Base-by-base conservation (phyloP, 2,888 invertebrate species). In the Eilema griseolum region DNA sequence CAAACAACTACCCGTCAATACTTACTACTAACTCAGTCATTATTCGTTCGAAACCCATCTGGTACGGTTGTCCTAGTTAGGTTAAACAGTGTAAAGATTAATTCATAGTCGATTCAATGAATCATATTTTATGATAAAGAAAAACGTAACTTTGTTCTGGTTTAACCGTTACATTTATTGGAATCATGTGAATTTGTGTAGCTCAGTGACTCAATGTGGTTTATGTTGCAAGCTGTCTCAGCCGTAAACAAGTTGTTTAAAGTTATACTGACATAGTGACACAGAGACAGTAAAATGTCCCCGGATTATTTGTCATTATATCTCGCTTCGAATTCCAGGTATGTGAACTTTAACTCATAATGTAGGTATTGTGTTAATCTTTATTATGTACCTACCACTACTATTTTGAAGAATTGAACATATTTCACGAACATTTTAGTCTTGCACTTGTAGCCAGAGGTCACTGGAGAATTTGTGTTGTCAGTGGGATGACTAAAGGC, bases 181-280 rank as follows among this genome's bases (percentile, higher is more conserved):
- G 24, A 24, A 57, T 59, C 26, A 26, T 24, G 57, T 59, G 57
- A 26, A 59, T 24, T 59, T 59, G 59, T 59, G 59, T 59, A 28
- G 7, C 59, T 28, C n/a, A n/a, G 61, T 61, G 61, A 61, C 3
- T 61, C 61, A 61, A 33, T 61, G 61, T 33, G 61, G 61, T 61
- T 61, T 20, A 23, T 31, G n/a, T n/a, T 31, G 61, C n/a, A 28
- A 31, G 33, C 31, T 61, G 31, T 31, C n/a, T 41, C n/a, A 52
- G 61, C 28, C 31, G 20, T 61, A 61, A 31, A 31, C 2, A 33
- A 28, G 11, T 24, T 16, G 26, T 59, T 26, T 59, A 16, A n/a
- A n/a, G 46, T 46, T 10, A n/a, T n/a, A 2, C 28, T 59, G 28
- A 59, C 16, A 20, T 59, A 14, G 24, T 59, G 28, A 28, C 24